Conservation (phyloP, 1,140 invertebrate genomes). For the silkworm (Bombyx mori) region DNA sequence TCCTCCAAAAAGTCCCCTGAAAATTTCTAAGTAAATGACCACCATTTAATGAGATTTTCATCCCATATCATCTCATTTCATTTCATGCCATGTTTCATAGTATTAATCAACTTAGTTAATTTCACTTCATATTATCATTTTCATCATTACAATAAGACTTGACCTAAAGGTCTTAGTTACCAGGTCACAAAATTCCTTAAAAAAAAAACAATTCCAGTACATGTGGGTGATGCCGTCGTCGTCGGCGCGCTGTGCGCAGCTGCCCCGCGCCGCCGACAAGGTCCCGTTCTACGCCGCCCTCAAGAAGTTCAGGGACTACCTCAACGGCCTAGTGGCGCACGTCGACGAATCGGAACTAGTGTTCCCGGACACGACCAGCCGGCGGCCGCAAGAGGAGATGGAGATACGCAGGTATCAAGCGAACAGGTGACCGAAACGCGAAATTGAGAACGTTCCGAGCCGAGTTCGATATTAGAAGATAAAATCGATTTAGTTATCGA, state of each 20-base stretch:
- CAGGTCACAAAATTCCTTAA: too few species aligned
- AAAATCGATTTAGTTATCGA: too few species aligned
- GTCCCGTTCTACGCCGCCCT: constrained; percentile 96
- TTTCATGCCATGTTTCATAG: too few species aligned
- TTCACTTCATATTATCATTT: too few species aligned
- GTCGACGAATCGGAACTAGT: constrained; percentile 93
- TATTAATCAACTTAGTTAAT: too few species aligned
- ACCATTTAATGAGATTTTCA: too few species aligned
- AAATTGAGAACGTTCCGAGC: not conserved
- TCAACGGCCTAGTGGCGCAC: constrained; percentile 90
- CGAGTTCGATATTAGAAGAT: not conserved
- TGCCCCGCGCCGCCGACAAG: constrained; percentile 95
- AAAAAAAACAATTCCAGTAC: constrained; percentile 75
- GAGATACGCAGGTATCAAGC: constrained; percentile 64
- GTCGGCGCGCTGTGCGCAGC: constrained; percentile 94
- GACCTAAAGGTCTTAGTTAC: too few species aligned
- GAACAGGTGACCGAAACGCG: not conserved
- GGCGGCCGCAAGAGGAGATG: constrained; percentile 72
- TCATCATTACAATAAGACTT: too few species aligned
- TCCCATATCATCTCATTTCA: too few species aligned
- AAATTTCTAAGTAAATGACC: not conserved
- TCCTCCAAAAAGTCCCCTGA: too few species aligned
- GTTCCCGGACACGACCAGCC: constrained; percentile 80
- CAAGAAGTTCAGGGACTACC: constrained; percentile 94
- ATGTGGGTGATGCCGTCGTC: constrained; percentile 99